Evolutionary conservation across 2,888 invertebrate genomes (phyloP).

Genomic region (Drosophila siamana): DNA sequence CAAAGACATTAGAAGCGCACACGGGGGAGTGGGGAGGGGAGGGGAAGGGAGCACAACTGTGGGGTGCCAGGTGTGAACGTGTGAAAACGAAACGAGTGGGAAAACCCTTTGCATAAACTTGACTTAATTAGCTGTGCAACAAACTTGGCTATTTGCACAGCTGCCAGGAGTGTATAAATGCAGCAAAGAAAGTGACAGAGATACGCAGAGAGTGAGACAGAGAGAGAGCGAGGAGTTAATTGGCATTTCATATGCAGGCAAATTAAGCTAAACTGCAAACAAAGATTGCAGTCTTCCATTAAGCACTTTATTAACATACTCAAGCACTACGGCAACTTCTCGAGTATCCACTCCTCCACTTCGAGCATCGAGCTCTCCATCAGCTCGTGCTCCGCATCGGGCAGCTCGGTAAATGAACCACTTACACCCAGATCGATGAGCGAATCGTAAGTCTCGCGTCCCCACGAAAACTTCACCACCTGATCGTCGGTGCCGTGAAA

Average conservation of each 20-base stretch:
- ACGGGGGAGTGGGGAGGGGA: background rate
- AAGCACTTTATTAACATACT: slow-evolving; percentile 1
- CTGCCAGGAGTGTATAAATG: slow-evolving; percentile 51
- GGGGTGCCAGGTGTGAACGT: slow-evolving; percentile 68
- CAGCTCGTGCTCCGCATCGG: slow-evolving; percentile 88
- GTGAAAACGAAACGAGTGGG: slow-evolving; percentile 54
- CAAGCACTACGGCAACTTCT: slow-evolving; percentile 85
- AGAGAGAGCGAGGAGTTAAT: background rate
- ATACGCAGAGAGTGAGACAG: background rate
- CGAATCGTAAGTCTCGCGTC: slow-evolving; percentile 87
- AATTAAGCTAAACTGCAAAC: background rate
- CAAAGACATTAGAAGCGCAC: slow-evolving; percentile 48
- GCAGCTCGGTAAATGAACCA: slow-evolving; percentile 88
- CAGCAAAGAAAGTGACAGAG: background rate
- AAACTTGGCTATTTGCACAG: slow-evolving; percentile 79
- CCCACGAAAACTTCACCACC: slow-evolving; percentile 89
- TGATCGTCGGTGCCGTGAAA: slow-evolving; percentile 86
- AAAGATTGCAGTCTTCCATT: background rate
- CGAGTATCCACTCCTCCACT: slow-evolving; percentile 88
- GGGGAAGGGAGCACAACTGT: background rate
- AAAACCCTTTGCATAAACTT: slow-evolving; percentile 72
- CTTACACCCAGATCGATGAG: slow-evolving; percentile 88
- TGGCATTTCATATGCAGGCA: slow-evolving; percentile 5
- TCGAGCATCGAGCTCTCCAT: slow-evolving; percentile 87
- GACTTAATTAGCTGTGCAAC: slow-evolving; percentile 79